Evolutionary conservation across 2,113 vertebrate genomes (phyloP), one percentile per base, ranked within the genome.

Genomic region (Scatophagus argus): DNA sequence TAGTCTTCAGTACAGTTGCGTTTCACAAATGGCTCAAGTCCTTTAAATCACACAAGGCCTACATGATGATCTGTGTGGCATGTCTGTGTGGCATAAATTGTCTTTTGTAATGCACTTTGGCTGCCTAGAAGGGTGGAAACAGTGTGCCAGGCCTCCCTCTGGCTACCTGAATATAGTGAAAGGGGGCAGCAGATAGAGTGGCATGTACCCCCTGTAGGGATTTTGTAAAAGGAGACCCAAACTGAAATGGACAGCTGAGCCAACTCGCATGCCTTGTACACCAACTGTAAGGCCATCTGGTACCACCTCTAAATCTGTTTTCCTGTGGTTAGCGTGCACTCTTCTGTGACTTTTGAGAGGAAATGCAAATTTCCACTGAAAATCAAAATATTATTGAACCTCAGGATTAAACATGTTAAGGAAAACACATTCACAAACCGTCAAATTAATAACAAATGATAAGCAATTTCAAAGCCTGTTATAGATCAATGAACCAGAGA

Each of bases 221-320:
- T 79, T 84, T 77, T 77, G 90, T 85, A 87, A 91, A 91, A 77
- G 72, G 82, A 90, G 77, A 88, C 32, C 64, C 68, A 77, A 85
- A 89, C 59, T 74, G 41, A 83, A 83, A 76, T 55, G 74, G 75
- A 87, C 89, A 89, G 82, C 88, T 84, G 89, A 83, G 71, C 79
- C 80, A 87, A 87, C 58, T 19, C 16, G 1, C 68, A 70, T 80
- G 79, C 72, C 74, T 81, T n/a, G 39, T 49, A 46, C 31, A 64
- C 79, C 66, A 64, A 64, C 64, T 32, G 10, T 60, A 44, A 58
- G 38, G 67, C 36, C 51, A 49, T 79, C 43, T 66, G 38, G 47
- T 81, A 47, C 23, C 51, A 58, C 43, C 77, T 70, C 65, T 38
- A 58, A 75, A 73, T 82, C 54, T 0, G 79, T 84, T 78, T 84